phyloP scores from a whole-genome alignment of 2,888 invertebrate genomes.

The Drosophila heteroneura region DNA sequence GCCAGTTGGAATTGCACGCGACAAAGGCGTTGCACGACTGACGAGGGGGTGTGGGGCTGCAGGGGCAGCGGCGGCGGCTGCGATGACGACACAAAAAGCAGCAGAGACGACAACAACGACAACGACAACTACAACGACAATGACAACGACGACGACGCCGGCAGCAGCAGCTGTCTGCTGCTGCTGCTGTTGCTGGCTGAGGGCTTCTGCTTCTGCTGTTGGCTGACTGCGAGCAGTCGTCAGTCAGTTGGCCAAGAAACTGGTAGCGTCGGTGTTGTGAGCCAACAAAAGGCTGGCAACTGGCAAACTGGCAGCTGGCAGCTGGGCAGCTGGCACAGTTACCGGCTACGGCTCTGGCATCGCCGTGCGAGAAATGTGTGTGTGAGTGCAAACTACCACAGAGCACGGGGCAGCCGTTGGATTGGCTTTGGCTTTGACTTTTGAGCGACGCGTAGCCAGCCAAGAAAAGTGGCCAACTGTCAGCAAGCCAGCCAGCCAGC shows the following conservation, averaged over 20 bases:
- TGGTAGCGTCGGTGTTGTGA: conserved; percentile 81
- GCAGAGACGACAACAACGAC: conserved; percentile 27
- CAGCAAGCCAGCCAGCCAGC: conserved; percentile 68
- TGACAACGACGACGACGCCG: conserved; percentile 49
- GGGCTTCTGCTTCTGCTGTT: conserved; percentile 77
- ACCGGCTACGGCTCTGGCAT: conserved; percentile 63
- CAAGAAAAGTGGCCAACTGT: conserved; percentile 77
- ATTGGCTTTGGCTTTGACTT: conserved; percentile 64
- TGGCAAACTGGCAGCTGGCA: conserved; percentile 66
- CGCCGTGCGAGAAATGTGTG: conserved; percentile 29
- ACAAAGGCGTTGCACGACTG: conserved; percentile 47
- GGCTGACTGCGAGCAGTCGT: conserved; percentile 83
- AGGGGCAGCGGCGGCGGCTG: conserved; percentile 16
- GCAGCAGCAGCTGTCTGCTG: conserved; percentile 35
- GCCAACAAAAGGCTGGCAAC: conserved; percentile 79
- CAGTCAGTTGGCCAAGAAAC: conserved; percentile 84
- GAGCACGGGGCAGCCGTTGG: conserved; percentile 57
- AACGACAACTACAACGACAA: conserved; percentile 26
- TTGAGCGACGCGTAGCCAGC: conserved; percentile 79
- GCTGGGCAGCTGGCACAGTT: conserved; percentile 64
- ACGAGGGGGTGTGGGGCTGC: conserved; percentile 4
- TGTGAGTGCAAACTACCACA: conserved; percentile 38
- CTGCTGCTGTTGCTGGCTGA: conserved; percentile 70
- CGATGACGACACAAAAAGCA: conserved; percentile 73
- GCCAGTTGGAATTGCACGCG: conserved; percentile 82